Evolutionary conservation across 1,140 invertebrate species (phyloP).

Genomic region (Leguminivora glycinivorella): DNA sequence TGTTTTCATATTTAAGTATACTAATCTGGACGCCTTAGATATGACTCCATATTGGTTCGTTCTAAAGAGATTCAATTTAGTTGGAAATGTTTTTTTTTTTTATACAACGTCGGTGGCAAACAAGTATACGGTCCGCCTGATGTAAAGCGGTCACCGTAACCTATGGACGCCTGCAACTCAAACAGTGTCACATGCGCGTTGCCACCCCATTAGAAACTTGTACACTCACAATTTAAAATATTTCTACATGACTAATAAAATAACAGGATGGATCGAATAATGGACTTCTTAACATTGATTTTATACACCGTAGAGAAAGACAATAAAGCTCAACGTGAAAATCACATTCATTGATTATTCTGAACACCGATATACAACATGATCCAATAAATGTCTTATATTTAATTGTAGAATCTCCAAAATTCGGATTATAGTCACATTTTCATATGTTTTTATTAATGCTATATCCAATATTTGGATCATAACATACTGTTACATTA

Average conservation of each 20-base stretch:
- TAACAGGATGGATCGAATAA: background rate
- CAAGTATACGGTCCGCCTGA: too few relatives aligned
- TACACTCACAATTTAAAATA: too few relatives aligned
- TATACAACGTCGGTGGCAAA: too few relatives aligned
- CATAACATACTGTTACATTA: slow-evolving; percentile 4
- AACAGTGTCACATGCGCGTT: too few relatives aligned
- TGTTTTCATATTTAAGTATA: too few relatives aligned
- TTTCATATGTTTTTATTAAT: slow-evolving; percentile 26
- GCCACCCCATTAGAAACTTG: too few relatives aligned
- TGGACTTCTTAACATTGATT: background rate
- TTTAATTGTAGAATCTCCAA: slow-evolving; percentile 8
- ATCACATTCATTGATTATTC: slow-evolving; percentile 14
- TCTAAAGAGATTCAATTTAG: too few relatives aligned
- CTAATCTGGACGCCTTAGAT: too few relatives aligned
- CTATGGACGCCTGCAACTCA: too few relatives aligned
- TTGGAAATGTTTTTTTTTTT: too few relatives aligned
- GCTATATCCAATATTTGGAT: slow-evolving; percentile 25
- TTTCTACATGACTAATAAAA: background rate
- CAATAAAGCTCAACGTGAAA: slow-evolving; percentile 5
- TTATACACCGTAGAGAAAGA: background rate
- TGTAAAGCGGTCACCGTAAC: too few relatives aligned
- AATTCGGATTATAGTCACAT: slow-evolving; percentile 23
- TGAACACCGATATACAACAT: slow-evolving; percentile 17
- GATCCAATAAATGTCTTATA: slow-evolving; percentile 21
- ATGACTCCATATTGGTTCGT: too few relatives aligned